phyloP scores from a whole-genome alignment of 1,140 invertebrate genomes.

The Rhynchophorus ferrugineus region DNA sequence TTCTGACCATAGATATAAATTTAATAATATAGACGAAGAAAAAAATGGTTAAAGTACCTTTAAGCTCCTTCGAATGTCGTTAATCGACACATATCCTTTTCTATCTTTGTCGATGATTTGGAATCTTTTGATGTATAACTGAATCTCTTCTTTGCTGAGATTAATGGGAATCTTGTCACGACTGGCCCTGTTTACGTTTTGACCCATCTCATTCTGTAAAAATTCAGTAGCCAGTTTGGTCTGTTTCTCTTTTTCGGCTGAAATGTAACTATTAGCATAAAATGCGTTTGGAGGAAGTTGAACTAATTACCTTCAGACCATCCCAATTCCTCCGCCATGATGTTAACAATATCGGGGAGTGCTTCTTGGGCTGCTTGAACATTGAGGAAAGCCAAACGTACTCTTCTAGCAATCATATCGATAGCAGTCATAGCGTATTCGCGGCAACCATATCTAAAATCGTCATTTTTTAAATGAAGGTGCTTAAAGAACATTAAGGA shows the following conservation, averaged over 20 bases:
- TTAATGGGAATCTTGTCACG: slow-evolving; percentile 87
- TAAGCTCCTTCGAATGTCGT: slow-evolving; percentile 88
- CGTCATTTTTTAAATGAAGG: not conserved
- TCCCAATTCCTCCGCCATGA: slow-evolving; percentile 93
- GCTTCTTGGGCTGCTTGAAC: slow-evolving; percentile 95
- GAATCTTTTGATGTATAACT: slow-evolving; percentile 91
- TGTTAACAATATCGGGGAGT: slow-evolving; percentile 82
- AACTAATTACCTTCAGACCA: slow-evolving; percentile 68
- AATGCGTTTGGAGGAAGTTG: slow-evolving; percentile 2
- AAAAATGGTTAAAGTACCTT: slow-evolving; percentile 58
- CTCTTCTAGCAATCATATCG: slow-evolving; percentile 90
- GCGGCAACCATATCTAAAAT: slow-evolving; percentile 70
- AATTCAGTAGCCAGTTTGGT: slow-evolving; percentile 73
- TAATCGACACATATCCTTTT: slow-evolving; percentile 97
- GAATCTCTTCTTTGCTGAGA: slow-evolving; percentile 90
- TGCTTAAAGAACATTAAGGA: not conserved
- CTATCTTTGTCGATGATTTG: slow-evolving; percentile 89
- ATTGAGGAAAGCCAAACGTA: slow-evolving; percentile 92
- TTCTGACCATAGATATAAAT: slow-evolving; percentile 2
- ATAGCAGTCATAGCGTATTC: slow-evolving; percentile 96
- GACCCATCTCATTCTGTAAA: slow-evolving; percentile 92
- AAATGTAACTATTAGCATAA: slow-evolving; percentile 6
- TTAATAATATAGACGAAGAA: not conserved
- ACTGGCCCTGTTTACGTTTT: slow-evolving; percentile 82
- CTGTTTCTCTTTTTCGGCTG: slow-evolving; percentile 55